A percentile compares a stretch with the other conserved stretches of the same genome.
Evolutionary conservation across 2,113 vertebrate species (phyloP).

Genomic region (Xyrauchen texanus): DNA sequence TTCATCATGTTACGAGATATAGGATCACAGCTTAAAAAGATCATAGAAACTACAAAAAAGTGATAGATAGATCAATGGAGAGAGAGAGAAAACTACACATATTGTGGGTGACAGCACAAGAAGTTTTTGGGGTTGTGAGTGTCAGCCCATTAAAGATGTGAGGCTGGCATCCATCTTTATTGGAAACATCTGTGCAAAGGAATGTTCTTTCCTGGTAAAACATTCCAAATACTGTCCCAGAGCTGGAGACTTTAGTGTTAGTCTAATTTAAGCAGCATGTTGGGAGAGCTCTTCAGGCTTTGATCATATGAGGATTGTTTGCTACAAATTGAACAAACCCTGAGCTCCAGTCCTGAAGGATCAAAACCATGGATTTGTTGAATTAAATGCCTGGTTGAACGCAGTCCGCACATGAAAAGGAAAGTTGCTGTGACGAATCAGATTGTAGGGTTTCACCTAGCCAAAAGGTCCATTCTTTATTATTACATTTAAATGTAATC

Average conservation of each 20-base stretch:
- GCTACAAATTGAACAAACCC: constrained; percentile 99
- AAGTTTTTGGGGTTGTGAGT: constrained; percentile 90
- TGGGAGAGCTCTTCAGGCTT: constrained; percentile 92
- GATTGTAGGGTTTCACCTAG: constrained; percentile 95
- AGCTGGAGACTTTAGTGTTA: constrained; percentile 99
- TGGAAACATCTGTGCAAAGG: constrained; percentile 98
- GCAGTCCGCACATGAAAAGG: constrained; percentile 97
- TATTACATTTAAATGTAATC: constrained; percentile 98
- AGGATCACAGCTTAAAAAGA: constrained; percentile 1
- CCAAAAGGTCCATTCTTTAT: constrained; percentile 90
- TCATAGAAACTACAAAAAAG: background rate
- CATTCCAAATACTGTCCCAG: constrained; percentile 99
- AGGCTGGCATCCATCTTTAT: constrained; percentile 93
- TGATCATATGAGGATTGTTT: constrained; percentile 99
- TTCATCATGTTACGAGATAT: constrained; percentile 26
- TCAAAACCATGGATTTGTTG: constrained; percentile 99
- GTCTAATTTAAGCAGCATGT: constrained; percentile 99
- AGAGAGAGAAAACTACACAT: constrained; percentile 60
- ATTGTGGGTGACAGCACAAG: constrained; percentile 94
- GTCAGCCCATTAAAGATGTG: constrained; percentile 99
- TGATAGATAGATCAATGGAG: too few relatives aligned
- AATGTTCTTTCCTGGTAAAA: constrained; percentile 97
- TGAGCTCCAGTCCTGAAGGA: constrained; percentile 94
- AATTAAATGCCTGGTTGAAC: constrained; percentile 99
- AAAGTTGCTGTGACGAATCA: constrained; percentile 85